Evolutionary conservation across 2,888 invertebrate genomes (phyloP).

Genomic region (Diaphora mendica): DNA sequence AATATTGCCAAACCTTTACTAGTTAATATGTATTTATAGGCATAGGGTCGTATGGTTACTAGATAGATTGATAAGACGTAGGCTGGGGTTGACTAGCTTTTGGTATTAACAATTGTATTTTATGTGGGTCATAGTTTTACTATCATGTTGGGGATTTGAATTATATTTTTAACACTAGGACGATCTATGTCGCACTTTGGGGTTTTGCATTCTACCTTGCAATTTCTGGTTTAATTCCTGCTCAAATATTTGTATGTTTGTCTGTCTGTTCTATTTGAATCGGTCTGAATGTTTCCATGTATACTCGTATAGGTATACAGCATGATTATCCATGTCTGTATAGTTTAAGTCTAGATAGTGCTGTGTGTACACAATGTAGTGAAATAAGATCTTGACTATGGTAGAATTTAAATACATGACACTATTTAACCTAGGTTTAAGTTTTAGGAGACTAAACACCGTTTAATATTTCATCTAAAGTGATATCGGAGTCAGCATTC

Average conservation of each 20-base stretch:
- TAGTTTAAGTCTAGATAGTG: neutral
- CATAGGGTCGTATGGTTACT: conserved; percentile 36
- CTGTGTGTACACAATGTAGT: neutral
- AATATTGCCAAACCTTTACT: conserved; percentile 53
- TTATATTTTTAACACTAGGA: neutral
- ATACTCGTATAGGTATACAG: neutral
- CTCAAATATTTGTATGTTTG: neutral
- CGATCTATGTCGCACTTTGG: neutral
- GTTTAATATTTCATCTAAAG: neutral
- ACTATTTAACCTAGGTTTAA: neutral
- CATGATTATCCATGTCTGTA: neutral
- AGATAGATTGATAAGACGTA: conserved; percentile 20
- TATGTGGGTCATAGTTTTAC: neutral
- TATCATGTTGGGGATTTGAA: neutral
- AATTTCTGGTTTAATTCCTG: neutral
- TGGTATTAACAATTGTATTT: neutral
- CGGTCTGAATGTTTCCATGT: neutral
- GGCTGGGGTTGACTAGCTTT: neutral
- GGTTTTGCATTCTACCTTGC: neutral
- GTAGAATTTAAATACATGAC: neutral
- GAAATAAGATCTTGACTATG: neutral
- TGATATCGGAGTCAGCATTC: neutral
- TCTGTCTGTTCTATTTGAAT: neutral
- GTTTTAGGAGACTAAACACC: neutral
- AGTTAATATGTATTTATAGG: conserved; percentile 45